Conservation (phyloP, 2,888 invertebrate genomes). For the Noctua fimbriata region DNA sequence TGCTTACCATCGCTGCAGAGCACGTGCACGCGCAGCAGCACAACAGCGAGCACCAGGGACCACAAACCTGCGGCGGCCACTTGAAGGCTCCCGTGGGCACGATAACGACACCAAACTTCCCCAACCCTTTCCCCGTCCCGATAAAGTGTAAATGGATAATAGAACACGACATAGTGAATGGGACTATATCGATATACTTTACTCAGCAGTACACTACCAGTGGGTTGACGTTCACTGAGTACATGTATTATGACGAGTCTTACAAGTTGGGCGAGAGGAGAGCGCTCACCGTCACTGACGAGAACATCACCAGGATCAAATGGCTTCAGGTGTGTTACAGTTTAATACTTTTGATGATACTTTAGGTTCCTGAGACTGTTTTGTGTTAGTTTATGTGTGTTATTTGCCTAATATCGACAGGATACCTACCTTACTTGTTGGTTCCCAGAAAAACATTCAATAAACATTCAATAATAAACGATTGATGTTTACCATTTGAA, state of each 20-base stretch:
- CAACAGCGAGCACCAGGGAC: conserved; percentile 77
- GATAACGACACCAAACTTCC: conserved; percentile 96
- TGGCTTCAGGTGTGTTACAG: not conserved
- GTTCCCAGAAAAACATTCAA: too few species aligned
- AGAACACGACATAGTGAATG: conserved; percentile 93
- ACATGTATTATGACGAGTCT: conserved; percentile 93
- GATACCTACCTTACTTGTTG: not conserved
- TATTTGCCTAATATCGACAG: not conserved
- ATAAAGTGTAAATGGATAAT: conserved; percentile 97
- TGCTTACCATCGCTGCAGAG: conserved; percentile 73
- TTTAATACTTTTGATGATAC: not conserved
- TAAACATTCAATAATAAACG: too few species aligned
- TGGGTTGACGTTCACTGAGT: conserved; percentile 94
- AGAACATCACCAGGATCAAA: conserved; percentile 93
- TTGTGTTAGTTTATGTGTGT: not conserved
- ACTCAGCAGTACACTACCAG: conserved; percentile 96
- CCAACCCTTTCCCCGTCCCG: conserved; percentile 95
- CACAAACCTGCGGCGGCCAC: conserved; percentile 92
- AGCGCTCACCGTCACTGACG: conserved; percentile 93
- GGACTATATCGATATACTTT: conserved; percentile 95
- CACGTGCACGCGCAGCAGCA: conserved; percentile 72
- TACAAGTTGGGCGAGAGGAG: conserved; percentile 92
- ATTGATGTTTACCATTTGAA: too few species aligned
- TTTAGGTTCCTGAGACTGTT: not conserved
- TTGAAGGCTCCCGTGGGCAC: conserved; percentile 92